Conservation (phyloP, 2,797 vertebrate species). For the Podarcis lilfordi region DNA sequence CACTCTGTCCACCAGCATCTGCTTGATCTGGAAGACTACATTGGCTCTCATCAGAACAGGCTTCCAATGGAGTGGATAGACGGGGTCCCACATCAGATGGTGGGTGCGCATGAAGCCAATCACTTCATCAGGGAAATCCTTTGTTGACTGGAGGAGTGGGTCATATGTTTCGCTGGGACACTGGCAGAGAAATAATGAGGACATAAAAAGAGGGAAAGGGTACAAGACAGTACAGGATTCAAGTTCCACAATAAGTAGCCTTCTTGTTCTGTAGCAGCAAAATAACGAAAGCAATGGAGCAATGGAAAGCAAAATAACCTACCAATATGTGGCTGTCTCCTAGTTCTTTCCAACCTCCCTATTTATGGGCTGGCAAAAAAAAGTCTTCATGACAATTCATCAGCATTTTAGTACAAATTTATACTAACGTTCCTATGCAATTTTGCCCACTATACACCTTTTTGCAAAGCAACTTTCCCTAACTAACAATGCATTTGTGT, state of each 20-base stretch:
- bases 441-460: too few species aligned
- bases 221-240: rapidly evolving
- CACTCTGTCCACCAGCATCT: conserved; percentile 85
- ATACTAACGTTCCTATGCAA: too few species aligned
- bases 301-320: too few species aligned
- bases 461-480: too few species aligned
- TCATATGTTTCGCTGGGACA: conserved; percentile 91
- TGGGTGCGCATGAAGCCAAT: conserved; percentile 88
- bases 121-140: conserved; percentile 86
- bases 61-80: conserved; percentile 78
- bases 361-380: neutral
- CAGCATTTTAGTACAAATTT: too few species aligned
- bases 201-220: neutral
- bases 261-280: neutral
- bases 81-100: conserved; percentile 90
- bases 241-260: neutral
- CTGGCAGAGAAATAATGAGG: conserved; percentile 62
- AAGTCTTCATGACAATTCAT: too few species aligned
- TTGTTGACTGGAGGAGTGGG: conserved; percentile 84
- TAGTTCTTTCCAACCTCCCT: neutral
- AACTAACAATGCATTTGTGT: too few species aligned
- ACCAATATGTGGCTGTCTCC: neutral
- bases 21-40: conserved; percentile 75
- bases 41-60: conserved; percentile 79
- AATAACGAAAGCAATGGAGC: neutral